Evolutionary conservation across 2,797 vertebrate genomes (phyloP), one percentile per base, ranked within the genome.

Genomic region (Falco peregrinus): DNA sequence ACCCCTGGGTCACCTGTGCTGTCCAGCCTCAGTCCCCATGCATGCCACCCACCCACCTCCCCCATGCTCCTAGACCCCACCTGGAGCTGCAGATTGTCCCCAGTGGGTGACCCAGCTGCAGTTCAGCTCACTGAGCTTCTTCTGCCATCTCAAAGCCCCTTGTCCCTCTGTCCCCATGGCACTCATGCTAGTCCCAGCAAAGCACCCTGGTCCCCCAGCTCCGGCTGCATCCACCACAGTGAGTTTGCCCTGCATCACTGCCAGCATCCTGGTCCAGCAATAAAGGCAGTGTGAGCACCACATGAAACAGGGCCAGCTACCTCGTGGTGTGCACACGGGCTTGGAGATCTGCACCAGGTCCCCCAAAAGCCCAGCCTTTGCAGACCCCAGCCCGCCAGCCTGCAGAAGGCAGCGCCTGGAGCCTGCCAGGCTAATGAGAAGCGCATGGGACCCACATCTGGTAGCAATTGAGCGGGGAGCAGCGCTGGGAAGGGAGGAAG

Each of bases 391-490:
- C 97, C 97, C 93, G 61, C 96, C 97, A 97, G 98, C 97, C 97
- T 95, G 92, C 97, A 96, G 96, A 96, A 97, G 98, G 97, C 98
- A 98, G 97, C 81, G 96, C 68, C 92, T 61, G 4, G 86, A 95
- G 94, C 95, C 89, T 98, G 97, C 98, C 79, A 97, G 97, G 97
- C 98, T 96, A 98, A 99, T 94, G 82, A 86, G 96, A 69, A 98
- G 98, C 98, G 98, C 99, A 98, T 98, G 98, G 98, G 95, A 98
- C 97, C 97, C 98, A 99, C 99, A 99, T 99, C 99, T 99, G 99
- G 99, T 99, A 99, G 98, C 97, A 92, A 99, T 99, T 99, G 98
- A 98, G 98, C 95, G 77, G 97, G 97, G 98, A 98, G 99, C 98
- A 82, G 92, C 0, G 97, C 98, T 98, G 99, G 98, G 98, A 98